Evolutionary conservation across 2,888 invertebrate species (phyloP), one percentile per base, ranked within the genome.

Genomic region (Athalia cordata): DNA sequence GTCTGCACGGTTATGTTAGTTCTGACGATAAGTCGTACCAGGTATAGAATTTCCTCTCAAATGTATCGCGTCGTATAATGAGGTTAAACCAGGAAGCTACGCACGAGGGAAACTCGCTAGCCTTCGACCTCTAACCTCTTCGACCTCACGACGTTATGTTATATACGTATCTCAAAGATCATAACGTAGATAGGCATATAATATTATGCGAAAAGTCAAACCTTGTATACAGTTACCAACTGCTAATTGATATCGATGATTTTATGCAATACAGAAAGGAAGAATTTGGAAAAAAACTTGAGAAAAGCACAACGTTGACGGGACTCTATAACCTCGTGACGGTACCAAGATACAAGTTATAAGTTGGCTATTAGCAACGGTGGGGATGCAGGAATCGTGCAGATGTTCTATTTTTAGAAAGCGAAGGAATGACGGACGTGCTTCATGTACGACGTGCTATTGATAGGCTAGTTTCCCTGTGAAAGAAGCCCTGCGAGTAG

Each of bases 391-490:
- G 62, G 64, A 61, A 75, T 75, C 75, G 75, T 64, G 75, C 75
- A 75, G 75, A 47, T 77, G 66, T 62, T 81, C 84, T 88, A 88
- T 87, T 87, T 87, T 87, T 88, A 88, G 87, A 83, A 49, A 83
- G 83, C 83, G 83, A 84, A 85, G 86, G 88, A 88, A 87, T 87
- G 88, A 87, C 88, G 87, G 87, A 86, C 86, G 84, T 85, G 87
- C 86, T 85, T 84, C 81, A 81, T 75, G 84, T 85, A 88, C 83
- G 86, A 87, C 85, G 81, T 84, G 86, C 88, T 88, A 88, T 88
- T 88, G 88, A 89, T 88, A 87, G 87, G 86, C 86, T 64, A 80
- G 81, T 81, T 83, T 83, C 78, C 79, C 81, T 64, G 81, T 77
- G 66, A 64, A 75, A 65, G 76, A 74, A 67, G 78, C 70, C 77